phyloP scores from a whole-genome alignment of 2,888 invertebrate species.

The Elgonia sp. region DNA sequence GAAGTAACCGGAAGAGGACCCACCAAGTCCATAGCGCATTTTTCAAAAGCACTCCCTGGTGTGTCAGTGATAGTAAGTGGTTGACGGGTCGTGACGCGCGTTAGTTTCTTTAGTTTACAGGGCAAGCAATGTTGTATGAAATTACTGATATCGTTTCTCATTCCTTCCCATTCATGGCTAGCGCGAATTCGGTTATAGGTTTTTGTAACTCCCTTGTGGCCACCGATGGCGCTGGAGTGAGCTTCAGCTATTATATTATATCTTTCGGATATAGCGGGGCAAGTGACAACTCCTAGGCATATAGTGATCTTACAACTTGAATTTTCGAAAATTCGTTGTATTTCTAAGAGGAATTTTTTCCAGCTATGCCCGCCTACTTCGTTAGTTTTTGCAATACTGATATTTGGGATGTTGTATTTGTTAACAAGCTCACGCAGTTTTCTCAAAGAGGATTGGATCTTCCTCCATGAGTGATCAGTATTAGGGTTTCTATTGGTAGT shows the following conservation, averaged over 20 bases:
- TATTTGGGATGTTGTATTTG: constrained; percentile 5
- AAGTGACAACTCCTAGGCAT: neutral
- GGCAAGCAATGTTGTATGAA: constrained; percentile 20
- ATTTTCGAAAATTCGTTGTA: neutral
- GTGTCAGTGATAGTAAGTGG: constrained; percentile 21
- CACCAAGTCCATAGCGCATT: neutral
- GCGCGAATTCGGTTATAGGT: neutral
- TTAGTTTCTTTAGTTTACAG: constrained; percentile 33
- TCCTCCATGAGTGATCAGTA: no score
- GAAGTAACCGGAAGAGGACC: neutral
- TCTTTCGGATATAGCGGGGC: neutral
- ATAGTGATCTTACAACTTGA: neutral
- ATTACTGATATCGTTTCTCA: constrained; percentile 3
- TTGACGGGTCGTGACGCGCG: neutral
- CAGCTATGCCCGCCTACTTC: neutral
- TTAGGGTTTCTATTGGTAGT: neutral
- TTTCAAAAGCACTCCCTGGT: neutral
- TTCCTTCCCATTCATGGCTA: neutral
- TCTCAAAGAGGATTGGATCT: neutral
- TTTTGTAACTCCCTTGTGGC: no score
- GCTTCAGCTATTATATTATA: neutral
- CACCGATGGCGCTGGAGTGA: constrained; percentile 11
- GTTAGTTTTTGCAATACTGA: neutral
- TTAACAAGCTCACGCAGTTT: neutral
- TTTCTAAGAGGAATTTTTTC: neutral